Base-by-base conservation (phyloP, 2,888 invertebrate species). In the Atrina japonica region DNA sequence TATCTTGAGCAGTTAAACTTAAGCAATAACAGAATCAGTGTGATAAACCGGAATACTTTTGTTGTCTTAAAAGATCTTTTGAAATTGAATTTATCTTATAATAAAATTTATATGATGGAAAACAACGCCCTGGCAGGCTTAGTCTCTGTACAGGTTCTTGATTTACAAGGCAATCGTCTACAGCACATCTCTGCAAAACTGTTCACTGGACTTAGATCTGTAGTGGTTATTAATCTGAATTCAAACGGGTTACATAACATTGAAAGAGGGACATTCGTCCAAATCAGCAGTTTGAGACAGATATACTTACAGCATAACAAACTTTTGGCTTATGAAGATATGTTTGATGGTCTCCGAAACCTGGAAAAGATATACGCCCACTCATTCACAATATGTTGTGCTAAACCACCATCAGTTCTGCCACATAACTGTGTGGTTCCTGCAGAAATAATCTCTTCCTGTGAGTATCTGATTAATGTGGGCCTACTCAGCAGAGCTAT, bases 321-420 rank as follows among this genome's bases (percentile, higher is more conserved):
- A 16, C 23, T 52, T 21, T 7, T 9, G 18, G 16, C 16, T 11
- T 25, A 52, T 23, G 27, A 27, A 23, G 52, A 52, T 7, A 25
- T 52, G 23, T 52, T 52, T 52, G 5, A 27, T 16, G 41, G 41
- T 43, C 29, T 59, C 14, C 11, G 11, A 7, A 59, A 18, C 6
- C 25, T 59, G n/a, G n/a, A 41, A 25, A n/a, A 6, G 6, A 14
- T 59, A 6, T 23, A 59, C 7, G 59, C 41, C 14, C 43, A 59
- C 45, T 18, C 43, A 1, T 59, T 21, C n/a, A 23, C 18, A 14
- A 21, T 59, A 41, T 59, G 59, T 59, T 59, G 59, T 41, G 59
- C 45, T 16, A 59, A 25, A 43, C 59, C 59, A 2, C 14, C 3
- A 11, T 16, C 14, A 11, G 23, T 40, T 14, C 16, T 21, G 16